Evolutionary conservation across 2,113 vertebrate species (phyloP).

Genomic region (Octodon degus): DNA sequence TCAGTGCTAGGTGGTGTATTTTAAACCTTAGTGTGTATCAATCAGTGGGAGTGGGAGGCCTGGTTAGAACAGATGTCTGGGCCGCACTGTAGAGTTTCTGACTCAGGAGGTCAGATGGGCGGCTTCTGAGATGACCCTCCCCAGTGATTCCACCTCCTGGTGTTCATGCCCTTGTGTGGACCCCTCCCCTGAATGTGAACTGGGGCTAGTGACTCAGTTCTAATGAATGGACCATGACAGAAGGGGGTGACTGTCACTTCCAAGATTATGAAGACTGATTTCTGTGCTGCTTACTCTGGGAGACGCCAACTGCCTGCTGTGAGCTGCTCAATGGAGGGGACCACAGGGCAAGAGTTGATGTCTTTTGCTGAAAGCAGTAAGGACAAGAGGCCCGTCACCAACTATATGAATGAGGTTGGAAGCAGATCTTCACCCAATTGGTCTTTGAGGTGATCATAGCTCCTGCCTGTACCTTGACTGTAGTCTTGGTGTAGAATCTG

Average conservation of each 20-base stretch:
- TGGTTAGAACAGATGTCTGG: neutral
- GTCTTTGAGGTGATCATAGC: neutral
- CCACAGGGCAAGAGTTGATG: neutral
- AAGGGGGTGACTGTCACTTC: neutral
- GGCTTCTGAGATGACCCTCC: neutral
- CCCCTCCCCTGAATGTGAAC: neutral
- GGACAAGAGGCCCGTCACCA: neutral
- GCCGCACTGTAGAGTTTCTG: neutral
- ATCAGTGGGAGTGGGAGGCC: neutral
- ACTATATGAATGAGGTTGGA: neutral
- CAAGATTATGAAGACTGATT: neutral
- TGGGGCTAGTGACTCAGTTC: neutral
- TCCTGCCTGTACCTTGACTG: too few species aligned
- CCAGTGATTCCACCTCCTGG: neutral
- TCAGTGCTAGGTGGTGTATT: neutral
- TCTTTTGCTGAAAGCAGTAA: neutral
- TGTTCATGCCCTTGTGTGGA: neutral
- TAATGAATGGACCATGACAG: neutral
- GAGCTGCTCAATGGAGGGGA: neutral
- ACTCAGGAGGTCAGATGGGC: neutral
- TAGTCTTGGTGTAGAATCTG: neutral
- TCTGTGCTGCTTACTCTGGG: neutral
- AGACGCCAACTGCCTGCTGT: neutral
- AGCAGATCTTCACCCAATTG: neutral
- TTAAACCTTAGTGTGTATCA: neutral